Evolutionary conservation across 2,797 vertebrate species (phyloP).

Genomic region (Chiroxiphia lanceolata): DNA sequence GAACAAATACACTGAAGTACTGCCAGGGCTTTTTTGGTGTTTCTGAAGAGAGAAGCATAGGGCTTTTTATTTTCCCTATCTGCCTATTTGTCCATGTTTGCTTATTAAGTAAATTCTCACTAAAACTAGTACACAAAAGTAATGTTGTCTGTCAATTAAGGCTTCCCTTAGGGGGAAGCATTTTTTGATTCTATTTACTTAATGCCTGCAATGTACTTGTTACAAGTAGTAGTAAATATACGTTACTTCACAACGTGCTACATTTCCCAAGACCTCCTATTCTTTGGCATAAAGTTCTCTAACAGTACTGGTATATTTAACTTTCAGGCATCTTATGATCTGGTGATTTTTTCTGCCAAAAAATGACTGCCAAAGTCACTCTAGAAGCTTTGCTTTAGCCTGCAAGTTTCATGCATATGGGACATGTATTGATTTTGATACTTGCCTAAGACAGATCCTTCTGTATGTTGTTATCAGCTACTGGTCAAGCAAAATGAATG

Average conservation of each 20-base stretch:
- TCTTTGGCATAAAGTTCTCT: neutral
- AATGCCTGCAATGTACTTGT: neutral
- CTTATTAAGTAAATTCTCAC: neutral
- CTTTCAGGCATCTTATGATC: neutral
- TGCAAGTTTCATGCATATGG: neutral
- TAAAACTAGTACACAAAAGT: neutral
- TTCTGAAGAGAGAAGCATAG: neutral
- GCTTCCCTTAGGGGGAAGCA: neutral
- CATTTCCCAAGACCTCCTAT: neutral
- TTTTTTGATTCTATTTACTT: neutral
- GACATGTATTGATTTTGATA: slow-evolving; percentile 20
- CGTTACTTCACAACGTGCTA: neutral
- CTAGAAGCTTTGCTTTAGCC: slow-evolving; percentile 2
- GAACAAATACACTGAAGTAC: neutral
- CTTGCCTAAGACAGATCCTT: slow-evolving; percentile 32
- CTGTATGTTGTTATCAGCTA: slow-evolving; percentile 48
- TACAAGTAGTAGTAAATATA: neutral
- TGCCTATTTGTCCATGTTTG: neutral
- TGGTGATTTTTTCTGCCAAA: neutral
- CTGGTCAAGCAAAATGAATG: slow-evolving; percentile 26
- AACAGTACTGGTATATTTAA: neutral
- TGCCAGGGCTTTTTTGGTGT: neutral
- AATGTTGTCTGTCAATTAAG: neutral
- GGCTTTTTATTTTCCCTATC: neutral
- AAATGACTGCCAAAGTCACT: neutral